phyloP scores from a whole-genome alignment of 2,113 vertebrate genomes.

The Pollimyrus isidori region DNA sequence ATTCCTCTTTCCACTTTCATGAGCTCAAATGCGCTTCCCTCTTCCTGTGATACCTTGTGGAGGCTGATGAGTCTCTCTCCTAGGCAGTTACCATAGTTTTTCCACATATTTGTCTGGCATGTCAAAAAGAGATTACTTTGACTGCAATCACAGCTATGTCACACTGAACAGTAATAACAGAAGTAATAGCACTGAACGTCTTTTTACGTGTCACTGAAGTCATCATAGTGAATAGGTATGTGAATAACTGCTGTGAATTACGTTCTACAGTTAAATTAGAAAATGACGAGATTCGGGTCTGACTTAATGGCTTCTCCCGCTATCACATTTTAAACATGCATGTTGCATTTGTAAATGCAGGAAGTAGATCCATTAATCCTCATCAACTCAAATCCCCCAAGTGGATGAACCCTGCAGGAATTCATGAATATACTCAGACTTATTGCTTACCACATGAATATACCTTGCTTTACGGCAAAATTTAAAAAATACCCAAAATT shows the following conservation, averaged over 20 bases:
- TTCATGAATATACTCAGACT: neutral
- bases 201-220: neutral
- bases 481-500: neutral
- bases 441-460: neutral
- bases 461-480: neutral
- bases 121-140: neutral
- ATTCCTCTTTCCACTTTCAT: neutral
- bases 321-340: neutral
- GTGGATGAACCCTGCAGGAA: neutral
- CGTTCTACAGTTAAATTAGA: neutral
- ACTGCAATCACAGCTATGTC: neutral
- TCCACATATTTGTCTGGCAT: neutral
- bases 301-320: neutral
- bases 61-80: neutral
- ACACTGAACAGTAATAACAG: neutral
- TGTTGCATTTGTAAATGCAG: neutral
- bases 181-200: neutral
- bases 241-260: neutral
- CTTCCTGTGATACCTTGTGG: neutral
- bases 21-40: neutral
- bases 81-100: neutral
- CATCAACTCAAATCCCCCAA: neutral
- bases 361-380: slow-evolving; percentile 3
- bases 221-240: neutral
- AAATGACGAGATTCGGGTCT: neutral